Conservation (phyloP, 2,797 vertebrate genomes). For the Enteromius afrohamiltoni region DNA sequence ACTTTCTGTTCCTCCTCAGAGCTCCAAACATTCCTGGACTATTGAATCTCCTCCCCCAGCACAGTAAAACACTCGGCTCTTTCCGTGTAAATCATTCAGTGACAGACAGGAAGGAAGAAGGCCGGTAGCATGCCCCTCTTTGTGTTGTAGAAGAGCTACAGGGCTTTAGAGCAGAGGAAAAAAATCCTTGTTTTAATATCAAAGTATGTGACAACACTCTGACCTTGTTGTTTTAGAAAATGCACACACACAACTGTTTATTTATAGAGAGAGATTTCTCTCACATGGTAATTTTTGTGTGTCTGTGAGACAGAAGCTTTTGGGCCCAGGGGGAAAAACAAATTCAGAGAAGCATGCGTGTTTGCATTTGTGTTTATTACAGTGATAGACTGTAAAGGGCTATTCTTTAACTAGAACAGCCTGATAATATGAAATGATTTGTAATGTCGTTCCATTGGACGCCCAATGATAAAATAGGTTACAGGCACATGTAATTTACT, state of each 20-base stretch:
- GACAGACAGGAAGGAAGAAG: slow-evolving; percentile 62
- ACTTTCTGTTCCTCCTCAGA: slow-evolving; percentile 64
- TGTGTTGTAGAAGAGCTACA: slow-evolving; percentile 56
- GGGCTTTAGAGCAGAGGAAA: slow-evolving; percentile 23
- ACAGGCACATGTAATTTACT: background rate
- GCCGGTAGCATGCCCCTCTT: slow-evolving; percentile 57
- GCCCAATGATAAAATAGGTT: background rate
- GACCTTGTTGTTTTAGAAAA: slow-evolving; percentile 10
- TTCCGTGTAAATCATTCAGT: slow-evolving; percentile 65
- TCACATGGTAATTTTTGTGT: background rate
- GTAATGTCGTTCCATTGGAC: background rate
- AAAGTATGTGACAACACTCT: background rate
- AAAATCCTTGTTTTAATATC: slow-evolving; percentile 12
- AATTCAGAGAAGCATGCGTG: slow-evolving; percentile 13
- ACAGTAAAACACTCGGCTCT: slow-evolving; percentile 53
- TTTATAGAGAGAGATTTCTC: background rate
- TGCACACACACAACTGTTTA: background rate
- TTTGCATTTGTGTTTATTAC: slow-evolving; percentile 2
- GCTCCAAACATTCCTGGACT: slow-evolving; percentile 62
- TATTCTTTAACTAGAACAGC: background rate
- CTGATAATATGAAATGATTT: background rate
- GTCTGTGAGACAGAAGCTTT: background rate
- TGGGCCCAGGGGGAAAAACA: background rate
- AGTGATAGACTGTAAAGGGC: slow-evolving; percentile 1
- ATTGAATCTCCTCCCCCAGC: slow-evolving; percentile 62